Evolutionary conservation across 1,140 invertebrate species (phyloP).

Genomic region (Drosophila nigrodunni): DNA sequence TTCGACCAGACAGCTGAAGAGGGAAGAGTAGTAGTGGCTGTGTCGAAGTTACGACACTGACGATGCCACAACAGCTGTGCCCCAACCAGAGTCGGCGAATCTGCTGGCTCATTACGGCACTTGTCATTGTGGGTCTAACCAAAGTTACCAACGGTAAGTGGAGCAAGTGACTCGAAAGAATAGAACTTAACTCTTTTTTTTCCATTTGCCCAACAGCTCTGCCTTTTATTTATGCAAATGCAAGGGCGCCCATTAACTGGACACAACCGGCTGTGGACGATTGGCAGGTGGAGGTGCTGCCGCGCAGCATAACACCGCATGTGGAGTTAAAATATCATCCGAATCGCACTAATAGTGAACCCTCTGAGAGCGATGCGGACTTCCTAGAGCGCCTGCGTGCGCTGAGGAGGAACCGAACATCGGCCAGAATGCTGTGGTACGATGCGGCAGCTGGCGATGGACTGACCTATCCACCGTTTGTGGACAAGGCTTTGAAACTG

Average conservation of each 20-base stretch:
- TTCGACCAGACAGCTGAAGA: constrained; percentile 8
- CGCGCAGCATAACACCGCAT: constrained; percentile 86
- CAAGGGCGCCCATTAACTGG: constrained; percentile 86
- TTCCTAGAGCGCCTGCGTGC: constrained; percentile 85
- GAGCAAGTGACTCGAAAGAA: not conserved
- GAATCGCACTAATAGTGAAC: constrained; percentile 85
- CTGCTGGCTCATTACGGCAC: constrained; percentile 66
- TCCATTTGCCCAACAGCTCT: constrained; percentile 43
- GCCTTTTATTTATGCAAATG: constrained; percentile 71
- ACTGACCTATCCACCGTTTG: constrained; percentile 90
- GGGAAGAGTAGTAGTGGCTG: constrained; percentile 7
- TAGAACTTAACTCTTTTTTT: not conserved
- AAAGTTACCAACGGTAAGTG: constrained; percentile 56
- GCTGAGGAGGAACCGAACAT: constrained; percentile 85
- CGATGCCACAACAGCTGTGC: constrained; percentile 52
- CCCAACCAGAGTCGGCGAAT: constrained; percentile 39
- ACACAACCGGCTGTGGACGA: constrained; percentile 85
- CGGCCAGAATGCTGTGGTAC: constrained; percentile 88
- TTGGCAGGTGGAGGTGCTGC: constrained; percentile 85
- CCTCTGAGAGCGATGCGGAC: constrained; percentile 85
- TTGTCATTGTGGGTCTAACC: constrained; percentile 38
- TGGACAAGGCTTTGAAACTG: constrained; percentile 92
- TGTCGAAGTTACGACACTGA: constrained; percentile 45
- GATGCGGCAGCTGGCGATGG: constrained; percentile 88
- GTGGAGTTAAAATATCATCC: constrained; percentile 82